A percentile compares a stretch with the other conserved stretches of the same genome.
phyloP scores from a whole-genome alignment of 2,888 invertebrate species.

The Erebia epiphron region DNA sequence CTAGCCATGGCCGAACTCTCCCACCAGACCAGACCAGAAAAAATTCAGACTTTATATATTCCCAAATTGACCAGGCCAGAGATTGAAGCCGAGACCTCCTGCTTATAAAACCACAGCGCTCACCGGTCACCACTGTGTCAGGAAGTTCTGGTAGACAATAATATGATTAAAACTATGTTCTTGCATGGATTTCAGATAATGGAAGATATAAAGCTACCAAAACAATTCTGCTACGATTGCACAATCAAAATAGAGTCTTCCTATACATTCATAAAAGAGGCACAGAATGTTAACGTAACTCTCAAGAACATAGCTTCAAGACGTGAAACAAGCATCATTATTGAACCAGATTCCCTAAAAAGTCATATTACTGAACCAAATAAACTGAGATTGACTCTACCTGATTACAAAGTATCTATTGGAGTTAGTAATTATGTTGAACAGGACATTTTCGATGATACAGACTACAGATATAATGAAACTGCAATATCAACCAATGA shows the following conservation, averaged over 20 bases:
- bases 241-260: slow-evolving; percentile 74
- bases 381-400: slow-evolving; percentile 54
- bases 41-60: too few relatives aligned
- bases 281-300: slow-evolving; percentile 63
- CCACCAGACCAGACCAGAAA: too few relatives aligned
- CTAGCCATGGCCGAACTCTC: too few relatives aligned
- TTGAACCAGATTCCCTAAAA: slow-evolving; percentile 53
- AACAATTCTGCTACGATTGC: slow-evolving; percentile 77
- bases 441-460: slow-evolving; percentile 35
- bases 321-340: slow-evolving; percentile 58
- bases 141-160: too few relatives aligned
- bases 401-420: slow-evolving; percentile 61
- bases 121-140: too few relatives aligned
- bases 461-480: slow-evolving; percentile 29
- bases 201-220: slow-evolving; percentile 72
- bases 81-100: too few relatives aligned
- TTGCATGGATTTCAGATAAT: slow-evolving; percentile 51
- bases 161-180: too few relatives aligned
- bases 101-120: too few relatives aligned
- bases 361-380: slow-evolving; percentile 37
- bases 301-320: slow-evolving; percentile 63
- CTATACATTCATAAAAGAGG: slow-evolving; percentile 73
- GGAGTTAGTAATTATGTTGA: slow-evolving; percentile 47
- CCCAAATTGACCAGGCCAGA: too few relatives aligned
- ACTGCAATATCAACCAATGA: neutral